phyloP scores from a whole-genome alignment of 2,797 vertebrate species.

The Ibycter americanus region DNA sequence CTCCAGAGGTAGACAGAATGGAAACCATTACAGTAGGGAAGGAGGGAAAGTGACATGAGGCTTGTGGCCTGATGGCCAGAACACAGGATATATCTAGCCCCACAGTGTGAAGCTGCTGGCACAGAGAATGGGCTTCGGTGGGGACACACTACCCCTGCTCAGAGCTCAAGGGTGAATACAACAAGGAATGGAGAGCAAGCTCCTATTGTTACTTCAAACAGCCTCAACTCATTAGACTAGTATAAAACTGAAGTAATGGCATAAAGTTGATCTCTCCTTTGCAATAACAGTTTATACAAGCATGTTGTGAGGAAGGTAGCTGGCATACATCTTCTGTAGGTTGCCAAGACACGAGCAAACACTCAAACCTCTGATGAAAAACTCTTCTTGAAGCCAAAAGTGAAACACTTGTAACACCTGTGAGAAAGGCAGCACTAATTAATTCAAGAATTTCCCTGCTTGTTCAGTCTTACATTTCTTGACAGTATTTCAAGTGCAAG shows the following conservation, averaged over 20 bases:
- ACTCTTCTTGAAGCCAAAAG: not conserved
- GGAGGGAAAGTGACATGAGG: not conserved
- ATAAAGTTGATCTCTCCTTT: not conserved
- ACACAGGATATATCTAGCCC: not conserved
- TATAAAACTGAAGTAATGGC: not conserved
- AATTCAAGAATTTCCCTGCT: slow-evolving; percentile 45
- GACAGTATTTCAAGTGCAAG: not conserved
- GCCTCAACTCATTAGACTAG: not conserved
- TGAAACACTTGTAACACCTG: not conserved
- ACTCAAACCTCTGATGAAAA: slow-evolving; percentile 10
- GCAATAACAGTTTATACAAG: not conserved
- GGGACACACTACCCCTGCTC: not conserved
- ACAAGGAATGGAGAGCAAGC: accelerated
- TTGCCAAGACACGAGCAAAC: not conserved
- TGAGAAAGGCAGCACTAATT: not conserved
- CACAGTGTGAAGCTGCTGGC: accelerated
- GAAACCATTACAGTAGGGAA: not conserved
- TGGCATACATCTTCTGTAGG: not conserved
- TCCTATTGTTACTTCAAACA: not conserved
- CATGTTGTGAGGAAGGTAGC: not conserved
- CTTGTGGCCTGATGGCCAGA: not conserved
- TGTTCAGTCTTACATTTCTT: not conserved
- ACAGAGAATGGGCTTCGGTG: not conserved
- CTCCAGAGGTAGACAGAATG: not conserved
- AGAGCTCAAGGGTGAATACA: not conserved